Conservation (phyloP, 2,113 vertebrate genomes). For the Ondatra zibethicus region DNA sequence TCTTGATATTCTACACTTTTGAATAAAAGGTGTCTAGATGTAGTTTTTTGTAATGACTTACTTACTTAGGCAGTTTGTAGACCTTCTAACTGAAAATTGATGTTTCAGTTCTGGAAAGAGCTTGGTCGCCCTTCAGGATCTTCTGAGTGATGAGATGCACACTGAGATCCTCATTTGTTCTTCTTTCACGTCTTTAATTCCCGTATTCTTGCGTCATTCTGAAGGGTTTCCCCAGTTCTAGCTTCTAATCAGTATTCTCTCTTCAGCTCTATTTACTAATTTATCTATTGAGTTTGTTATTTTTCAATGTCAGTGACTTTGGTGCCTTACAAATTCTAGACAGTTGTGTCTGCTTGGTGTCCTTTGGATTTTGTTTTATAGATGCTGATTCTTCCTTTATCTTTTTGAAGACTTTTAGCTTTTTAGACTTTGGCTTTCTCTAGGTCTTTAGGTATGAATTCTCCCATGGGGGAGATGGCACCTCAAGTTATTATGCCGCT, state of each 20-base stretch:
- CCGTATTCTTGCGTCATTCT: slow-evolving; percentile 12
- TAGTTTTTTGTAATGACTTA: slow-evolving; percentile 46
- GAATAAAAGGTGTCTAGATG: slow-evolving; percentile 63
- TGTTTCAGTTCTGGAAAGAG: slow-evolving; percentile 57
- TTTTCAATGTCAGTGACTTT: slow-evolving; percentile 11
- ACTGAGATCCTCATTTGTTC: neutral
- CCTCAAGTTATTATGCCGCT: neutral
- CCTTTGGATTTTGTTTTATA: slow-evolving; percentile 57
- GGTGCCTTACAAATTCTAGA: slow-evolving; percentile 50
- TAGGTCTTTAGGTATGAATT: slow-evolving; percentile 20
- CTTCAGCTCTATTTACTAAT: slow-evolving; percentile 38
- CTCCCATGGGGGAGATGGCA: neutral
- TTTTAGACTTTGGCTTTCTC: slow-evolving; percentile 47
- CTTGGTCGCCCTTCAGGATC: slow-evolving; percentile 51
- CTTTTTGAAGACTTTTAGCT: slow-evolving; percentile 45
- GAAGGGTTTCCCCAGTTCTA: slow-evolving; percentile 25
- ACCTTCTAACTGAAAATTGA: slow-evolving; percentile 64
- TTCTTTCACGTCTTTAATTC: slow-evolving; percentile 1
- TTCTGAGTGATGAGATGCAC: slow-evolving; percentile 23
- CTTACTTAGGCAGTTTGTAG: slow-evolving; percentile 11
- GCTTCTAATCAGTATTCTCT: slow-evolving; percentile 60
- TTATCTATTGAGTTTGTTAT: neutral
- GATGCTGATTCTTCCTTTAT: slow-evolving; percentile 39
- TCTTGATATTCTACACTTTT: slow-evolving; percentile 64
- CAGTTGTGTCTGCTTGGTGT: slow-evolving; percentile 21